phyloP scores from a whole-genome alignment of 2,797 vertebrate species.

The Pipistrellus pygmaeus region DNA sequence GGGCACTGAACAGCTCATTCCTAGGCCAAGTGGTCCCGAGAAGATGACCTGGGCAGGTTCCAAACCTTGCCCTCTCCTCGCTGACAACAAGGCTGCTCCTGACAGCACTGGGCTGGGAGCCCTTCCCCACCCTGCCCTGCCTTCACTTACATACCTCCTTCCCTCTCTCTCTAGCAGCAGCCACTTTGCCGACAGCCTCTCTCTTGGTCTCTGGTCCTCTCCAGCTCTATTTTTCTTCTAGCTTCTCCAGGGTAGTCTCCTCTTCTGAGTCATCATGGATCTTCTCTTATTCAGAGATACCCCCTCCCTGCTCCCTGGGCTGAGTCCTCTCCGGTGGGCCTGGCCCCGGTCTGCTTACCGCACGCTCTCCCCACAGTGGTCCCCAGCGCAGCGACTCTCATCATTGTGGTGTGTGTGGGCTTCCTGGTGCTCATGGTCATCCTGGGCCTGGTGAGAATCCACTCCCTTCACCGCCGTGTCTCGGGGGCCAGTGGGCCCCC shows the following conservation, averaged over 20 bases:
- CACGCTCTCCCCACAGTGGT: slow-evolving; percentile 89
- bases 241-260: not conserved
- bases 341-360: fast-evolving
- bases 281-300: not conserved
- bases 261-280: not conserved
- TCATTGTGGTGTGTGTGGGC: slow-evolving; percentile 98
- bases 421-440: slow-evolving; percentile 99
- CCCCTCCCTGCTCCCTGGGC: too few species aligned
- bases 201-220: not conserved
- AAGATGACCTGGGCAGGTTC: not conserved
- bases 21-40: not conserved
- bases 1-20: not conserved
- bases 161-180: not conserved
- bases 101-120: not conserved
- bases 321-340: not conserved
- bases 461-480: slow-evolving; percentile 94
- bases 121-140: not conserved
- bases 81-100: not conserved
- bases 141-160: not conserved
- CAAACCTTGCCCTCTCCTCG: not conserved
- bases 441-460: slow-evolving; percentile 97
- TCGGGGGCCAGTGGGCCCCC: slow-evolving; percentile 86
- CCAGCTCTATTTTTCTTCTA: not conserved
- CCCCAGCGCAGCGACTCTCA: slow-evolving; percentile 97
- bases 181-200: not conserved